Conservation (phyloP, 1,140 invertebrate species). For the Leptoteleia sp. region DNA sequence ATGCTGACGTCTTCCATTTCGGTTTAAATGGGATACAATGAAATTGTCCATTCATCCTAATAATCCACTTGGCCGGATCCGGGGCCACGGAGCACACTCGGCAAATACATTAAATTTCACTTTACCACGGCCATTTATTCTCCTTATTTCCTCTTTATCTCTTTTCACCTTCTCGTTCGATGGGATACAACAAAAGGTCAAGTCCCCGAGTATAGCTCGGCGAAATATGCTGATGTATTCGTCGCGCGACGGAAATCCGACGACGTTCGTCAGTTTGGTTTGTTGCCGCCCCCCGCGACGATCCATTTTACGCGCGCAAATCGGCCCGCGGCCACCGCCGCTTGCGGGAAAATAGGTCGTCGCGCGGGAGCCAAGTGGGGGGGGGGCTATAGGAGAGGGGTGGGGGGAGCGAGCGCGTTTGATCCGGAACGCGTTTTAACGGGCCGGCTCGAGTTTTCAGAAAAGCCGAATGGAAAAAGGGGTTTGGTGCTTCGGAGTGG, state of each 20-base stretch:
- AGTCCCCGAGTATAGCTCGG: conserved; percentile 52
- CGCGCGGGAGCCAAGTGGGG: conserved; percentile 1
- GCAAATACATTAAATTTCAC: conserved; percentile 59
- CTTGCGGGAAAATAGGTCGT: conserved; percentile 43
- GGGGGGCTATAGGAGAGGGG: no score
- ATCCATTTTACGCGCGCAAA: conserved; percentile 64
- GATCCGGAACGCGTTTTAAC: conserved; percentile 54
- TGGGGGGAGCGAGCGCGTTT: no score
- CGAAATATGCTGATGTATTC: conserved; percentile 69
- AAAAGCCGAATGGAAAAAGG: conserved; percentile 53
- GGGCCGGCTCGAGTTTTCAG: conserved; percentile 47
- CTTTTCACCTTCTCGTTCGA: conserved; percentile 20
- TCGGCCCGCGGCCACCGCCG: conserved; percentile 32
- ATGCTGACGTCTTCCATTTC: not conserved
- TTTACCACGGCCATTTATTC: conserved; percentile 7
- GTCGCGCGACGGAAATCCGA: conserved; percentile 59
- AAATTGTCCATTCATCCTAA: not conserved
- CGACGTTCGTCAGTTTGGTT: conserved; percentile 66
- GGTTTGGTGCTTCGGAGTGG: conserved; percentile 14
- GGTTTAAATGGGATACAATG: not conserved
- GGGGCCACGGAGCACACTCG: no score
- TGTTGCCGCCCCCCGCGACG: conserved; percentile 57
- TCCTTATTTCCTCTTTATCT: conserved; percentile 2
- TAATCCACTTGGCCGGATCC: no score
- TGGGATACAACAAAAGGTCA: conserved; percentile 63